These are phyloP conservation scores for Pemphigus obesinymphae DNA, from an alignment of 1,140 invertebrate genomes.

Conservation along the genomic window DNA sequence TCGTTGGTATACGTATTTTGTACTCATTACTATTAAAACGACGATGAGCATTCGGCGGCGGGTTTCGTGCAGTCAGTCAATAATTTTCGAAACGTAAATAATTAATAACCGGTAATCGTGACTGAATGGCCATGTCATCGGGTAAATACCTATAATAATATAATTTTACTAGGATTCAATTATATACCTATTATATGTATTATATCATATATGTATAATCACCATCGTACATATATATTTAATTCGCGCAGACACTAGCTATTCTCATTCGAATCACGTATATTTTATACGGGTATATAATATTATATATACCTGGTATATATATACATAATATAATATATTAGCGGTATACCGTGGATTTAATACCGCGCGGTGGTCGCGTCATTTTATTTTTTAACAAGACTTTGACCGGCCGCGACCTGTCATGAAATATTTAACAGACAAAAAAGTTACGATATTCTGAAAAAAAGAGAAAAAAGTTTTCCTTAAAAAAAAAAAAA, in stretches of 20 bases:
- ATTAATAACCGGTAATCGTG: constrained; percentile 32
- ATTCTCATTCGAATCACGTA: neutral
- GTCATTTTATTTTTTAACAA: neutral
- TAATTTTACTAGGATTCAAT: constrained; percentile 23
- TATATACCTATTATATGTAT: too few species aligned
- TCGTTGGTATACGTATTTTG: neutral
- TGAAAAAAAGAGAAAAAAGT: constrained; percentile 14
- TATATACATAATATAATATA: too few species aligned
- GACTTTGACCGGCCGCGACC: constrained; percentile 26
- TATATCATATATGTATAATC: neutral
- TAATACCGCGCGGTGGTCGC: neutral
- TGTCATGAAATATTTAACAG: constrained; percentile 42
- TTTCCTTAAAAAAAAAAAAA: neutral
- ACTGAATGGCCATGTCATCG: constrained; percentile 13
- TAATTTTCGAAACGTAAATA: constrained; percentile 15
- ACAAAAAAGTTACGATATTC: constrained; percentile 3
- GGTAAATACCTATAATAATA: constrained; percentile 8
- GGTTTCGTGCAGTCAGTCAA: neutral
- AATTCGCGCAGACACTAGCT: too few species aligned
- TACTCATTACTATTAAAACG: neutral
- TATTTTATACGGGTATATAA: neutral
- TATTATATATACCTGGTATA: too few species aligned
- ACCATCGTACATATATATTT: neutral
- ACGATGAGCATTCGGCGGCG: too few species aligned
- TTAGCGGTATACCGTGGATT: too few species aligned